Conservation (phyloP, 2,113 vertebrate species). For the Microtus oregoni region DNA sequence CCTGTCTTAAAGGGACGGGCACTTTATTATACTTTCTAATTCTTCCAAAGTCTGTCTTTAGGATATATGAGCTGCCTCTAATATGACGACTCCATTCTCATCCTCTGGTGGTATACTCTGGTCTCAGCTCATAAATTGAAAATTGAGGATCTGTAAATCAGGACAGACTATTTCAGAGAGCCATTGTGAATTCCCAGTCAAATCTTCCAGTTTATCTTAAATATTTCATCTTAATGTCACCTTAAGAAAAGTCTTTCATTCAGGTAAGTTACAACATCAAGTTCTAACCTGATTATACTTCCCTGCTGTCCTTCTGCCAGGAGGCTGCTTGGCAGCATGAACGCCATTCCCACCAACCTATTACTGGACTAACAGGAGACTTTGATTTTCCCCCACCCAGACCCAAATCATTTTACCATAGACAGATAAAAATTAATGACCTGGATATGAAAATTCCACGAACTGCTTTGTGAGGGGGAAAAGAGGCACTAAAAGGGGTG, state of each 20-base stretch:
- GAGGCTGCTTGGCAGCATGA: conserved; percentile 68
- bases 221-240: conserved; percentile 92
- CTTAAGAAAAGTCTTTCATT: conserved; percentile 90
- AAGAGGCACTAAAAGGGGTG: not conserved
- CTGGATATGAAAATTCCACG: not conserved
- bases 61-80: conserved; percentile 92
- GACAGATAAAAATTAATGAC: not conserved
- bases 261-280: conserved; percentile 88
- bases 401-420: conserved; percentile 34
- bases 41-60: conserved; percentile 91
- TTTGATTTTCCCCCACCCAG: not conserved
- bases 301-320: conserved; percentile 85
- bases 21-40: conserved; percentile 93
- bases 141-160: conserved; percentile 91
- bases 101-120: conserved; percentile 89
- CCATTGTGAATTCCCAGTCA: conserved; percentile 90
- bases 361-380: conserved; percentile 46
- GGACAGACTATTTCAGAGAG: conserved; percentile 88
- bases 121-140: conserved; percentile 93
- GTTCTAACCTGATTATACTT: conserved; percentile 87
- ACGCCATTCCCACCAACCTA: conserved; percentile 54
- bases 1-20: conserved; percentile 90
- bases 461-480: no score
- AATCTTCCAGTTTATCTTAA: conserved; percentile 91
- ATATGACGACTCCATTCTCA: conserved; percentile 92